Percentiles rank a stretch among this genome's conserved stretches.
phyloP scores from a whole-genome alignment of 2,113 vertebrate species.

The Caretta caretta region DNA sequence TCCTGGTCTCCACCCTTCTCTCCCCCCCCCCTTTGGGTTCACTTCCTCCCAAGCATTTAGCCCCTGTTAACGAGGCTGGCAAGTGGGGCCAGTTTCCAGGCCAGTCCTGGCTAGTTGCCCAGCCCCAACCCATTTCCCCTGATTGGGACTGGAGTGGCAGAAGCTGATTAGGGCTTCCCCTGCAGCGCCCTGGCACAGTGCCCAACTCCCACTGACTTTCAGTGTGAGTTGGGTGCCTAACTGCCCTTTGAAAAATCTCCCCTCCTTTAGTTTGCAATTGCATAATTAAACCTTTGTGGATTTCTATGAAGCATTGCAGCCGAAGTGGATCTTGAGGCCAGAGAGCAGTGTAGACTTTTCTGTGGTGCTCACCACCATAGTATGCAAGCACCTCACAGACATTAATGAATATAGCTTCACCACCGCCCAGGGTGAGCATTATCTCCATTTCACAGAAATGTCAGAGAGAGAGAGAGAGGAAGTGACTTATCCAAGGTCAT shows the following conservation, averaged over 20 bases:
- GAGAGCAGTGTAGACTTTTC: not conserved
- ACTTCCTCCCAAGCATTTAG: too few relatives aligned
- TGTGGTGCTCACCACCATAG: not conserved
- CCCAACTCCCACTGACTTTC: too few relatives aligned
- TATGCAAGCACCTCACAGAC: not conserved
- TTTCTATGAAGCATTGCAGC: not conserved
- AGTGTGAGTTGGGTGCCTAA: not conserved
- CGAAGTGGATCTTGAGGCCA: not conserved
- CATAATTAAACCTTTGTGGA: not conserved
- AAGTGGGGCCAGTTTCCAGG: too few relatives aligned
- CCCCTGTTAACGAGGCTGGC: too few relatives aligned
- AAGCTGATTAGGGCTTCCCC: too few relatives aligned
- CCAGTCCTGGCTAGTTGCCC: too few relatives aligned
- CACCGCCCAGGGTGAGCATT: not conserved
- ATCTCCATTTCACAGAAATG: not conserved
- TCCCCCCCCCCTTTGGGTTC: too few relatives aligned
- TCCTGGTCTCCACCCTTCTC: too few relatives aligned
- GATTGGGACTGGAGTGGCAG: too few relatives aligned
- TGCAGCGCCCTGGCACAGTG: too few relatives aligned
- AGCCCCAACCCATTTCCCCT: too few relatives aligned
- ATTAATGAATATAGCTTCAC: rapidly evolving
- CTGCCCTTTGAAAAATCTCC: not conserved
- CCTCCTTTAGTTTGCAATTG: not conserved
- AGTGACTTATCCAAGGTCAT: not conserved
- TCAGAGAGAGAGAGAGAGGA: rapidly evolving